Evolutionary conservation across 2,113 vertebrate species (phyloP).

Genomic region (Gyps fulvus): DNA sequence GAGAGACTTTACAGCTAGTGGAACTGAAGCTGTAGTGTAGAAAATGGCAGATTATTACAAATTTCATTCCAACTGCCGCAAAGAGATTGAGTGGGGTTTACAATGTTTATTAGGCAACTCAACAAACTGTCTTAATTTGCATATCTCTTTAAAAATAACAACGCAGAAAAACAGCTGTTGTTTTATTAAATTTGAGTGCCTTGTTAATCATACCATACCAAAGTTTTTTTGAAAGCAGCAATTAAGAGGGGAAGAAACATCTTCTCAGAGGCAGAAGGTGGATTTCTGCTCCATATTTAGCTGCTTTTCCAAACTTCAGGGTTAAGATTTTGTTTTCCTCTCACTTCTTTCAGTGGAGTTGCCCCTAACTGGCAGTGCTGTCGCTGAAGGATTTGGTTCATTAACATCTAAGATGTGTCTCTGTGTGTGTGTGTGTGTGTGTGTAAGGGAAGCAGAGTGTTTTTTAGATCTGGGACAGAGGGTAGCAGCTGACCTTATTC

Average conservation of each 20-base stretch:
- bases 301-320: background rate
- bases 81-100: background rate
- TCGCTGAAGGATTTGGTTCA: background rate
- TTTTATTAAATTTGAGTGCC: background rate
- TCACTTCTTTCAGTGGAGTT: background rate
- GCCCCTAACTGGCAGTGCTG: background rate
- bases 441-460: background rate
- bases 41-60: background rate
- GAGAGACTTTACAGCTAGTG: background rate
- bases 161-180: background rate
- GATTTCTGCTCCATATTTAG: background rate
- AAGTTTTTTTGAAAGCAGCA: background rate
- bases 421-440: too few relatives aligned
- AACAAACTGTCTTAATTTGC: background rate
- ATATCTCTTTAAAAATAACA: background rate
- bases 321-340: background rate
- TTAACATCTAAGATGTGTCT: background rate
- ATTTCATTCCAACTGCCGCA: background rate
- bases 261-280: background rate
- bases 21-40: background rate
- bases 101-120: background rate
- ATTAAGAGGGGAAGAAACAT: background rate
- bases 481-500: background rate
- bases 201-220: background rate
- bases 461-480: background rate